Evolutionary conservation across 2,113 vertebrate genomes (phyloP).

Genomic region (Empidonax traillii): DNA sequence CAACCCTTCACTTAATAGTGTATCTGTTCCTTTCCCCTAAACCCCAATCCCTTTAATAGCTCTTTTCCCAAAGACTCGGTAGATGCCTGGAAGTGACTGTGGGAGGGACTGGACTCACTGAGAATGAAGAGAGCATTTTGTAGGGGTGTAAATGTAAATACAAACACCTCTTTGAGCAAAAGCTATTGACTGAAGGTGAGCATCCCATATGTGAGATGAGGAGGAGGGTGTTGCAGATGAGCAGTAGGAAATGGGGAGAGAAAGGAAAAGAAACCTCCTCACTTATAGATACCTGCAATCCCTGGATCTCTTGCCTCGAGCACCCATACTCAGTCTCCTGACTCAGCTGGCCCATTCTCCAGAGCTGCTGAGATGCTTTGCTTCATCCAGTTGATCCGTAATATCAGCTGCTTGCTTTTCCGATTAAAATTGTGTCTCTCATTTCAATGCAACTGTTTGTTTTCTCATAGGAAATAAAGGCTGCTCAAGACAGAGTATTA

Average conservation of each 20-base stretch:
- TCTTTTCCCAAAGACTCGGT: background rate
- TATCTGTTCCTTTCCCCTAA: background rate
- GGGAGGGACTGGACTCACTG: background rate
- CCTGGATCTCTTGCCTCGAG: background rate
- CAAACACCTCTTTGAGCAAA: background rate
- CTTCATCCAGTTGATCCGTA: slow-evolving; percentile 39
- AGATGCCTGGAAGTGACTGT: background rate
- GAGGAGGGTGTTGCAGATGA: background rate
- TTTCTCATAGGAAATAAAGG: background rate
- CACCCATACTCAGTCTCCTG: background rate
- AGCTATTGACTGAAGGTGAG: background rate
- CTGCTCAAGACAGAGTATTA: background rate
- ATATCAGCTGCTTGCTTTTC: slow-evolving; percentile 11
- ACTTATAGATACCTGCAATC: background rate
- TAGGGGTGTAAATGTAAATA: background rate
- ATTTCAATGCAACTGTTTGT: background rate
- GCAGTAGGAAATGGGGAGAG: background rate
- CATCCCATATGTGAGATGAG: rapidly evolving
- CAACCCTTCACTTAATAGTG: background rate
- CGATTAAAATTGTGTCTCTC: slow-evolving; percentile 40
- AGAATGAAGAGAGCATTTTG: background rate
- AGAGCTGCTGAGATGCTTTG: background rate
- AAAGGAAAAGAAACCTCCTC: background rate
- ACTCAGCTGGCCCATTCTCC: background rate
- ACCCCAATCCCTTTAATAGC: background rate